Base-by-base conservation (phyloP, 2,888 invertebrate genomes). In the Leucoptera coffeella region DNA sequence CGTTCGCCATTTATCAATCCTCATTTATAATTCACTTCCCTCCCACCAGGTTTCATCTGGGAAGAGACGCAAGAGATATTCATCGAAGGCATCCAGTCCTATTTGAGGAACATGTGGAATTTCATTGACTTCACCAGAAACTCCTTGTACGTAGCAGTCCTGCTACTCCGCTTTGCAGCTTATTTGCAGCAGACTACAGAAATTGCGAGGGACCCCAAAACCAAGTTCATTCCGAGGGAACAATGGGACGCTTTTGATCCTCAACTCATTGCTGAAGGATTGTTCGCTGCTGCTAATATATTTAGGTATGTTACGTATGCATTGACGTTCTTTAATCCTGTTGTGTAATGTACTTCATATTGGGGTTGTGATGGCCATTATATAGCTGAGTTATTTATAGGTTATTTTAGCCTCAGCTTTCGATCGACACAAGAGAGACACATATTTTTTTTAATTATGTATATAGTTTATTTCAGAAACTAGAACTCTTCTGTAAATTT, bases 271-370 rank as follows among this genome's bases (percentile, higher is more conserved):
- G 87, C 91, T 4, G 92, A 93, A 47, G 92, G 91, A 15, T 67
- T 95, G 26, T 95, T 94, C 57, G 93, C 95, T 7, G 93, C 89
- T 2, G 95, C 94, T 27, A 96, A 95, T 62, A 83, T 96, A 32
- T 92, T 91, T 50, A 87, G 86, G 79, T 81, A n/a, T n/a, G n/a
- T n/a, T n/a, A n/a, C n/a, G n/a, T n/a, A n/a, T n/a, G n/a, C n/a
- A n/a, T n/a, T n/a, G n/a, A n/a, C n/a, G n/a, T n/a, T n/a, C n/a
- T n/a, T n/a, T n/a, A n/a, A n/a, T n/a, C n/a, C n/a, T n/a, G n/a
- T n/a, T n/a, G n/a, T n/a, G n/a, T n/a, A n/a, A n/a, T n/a, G n/a
- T n/a, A n/a, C n/a, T n/a, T n/a, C n/a, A n/a, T n/a, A n/a, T n/a
- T n/a, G n/a, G n/a, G n/a, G n/a, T n/a, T n/a, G n/a, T n/a, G n/a